These are phyloP conservation scores for Eupithecia vulgata DNA, from an alignment of 2,888 invertebrate genomes.

Conservation along the genomic window DNA sequence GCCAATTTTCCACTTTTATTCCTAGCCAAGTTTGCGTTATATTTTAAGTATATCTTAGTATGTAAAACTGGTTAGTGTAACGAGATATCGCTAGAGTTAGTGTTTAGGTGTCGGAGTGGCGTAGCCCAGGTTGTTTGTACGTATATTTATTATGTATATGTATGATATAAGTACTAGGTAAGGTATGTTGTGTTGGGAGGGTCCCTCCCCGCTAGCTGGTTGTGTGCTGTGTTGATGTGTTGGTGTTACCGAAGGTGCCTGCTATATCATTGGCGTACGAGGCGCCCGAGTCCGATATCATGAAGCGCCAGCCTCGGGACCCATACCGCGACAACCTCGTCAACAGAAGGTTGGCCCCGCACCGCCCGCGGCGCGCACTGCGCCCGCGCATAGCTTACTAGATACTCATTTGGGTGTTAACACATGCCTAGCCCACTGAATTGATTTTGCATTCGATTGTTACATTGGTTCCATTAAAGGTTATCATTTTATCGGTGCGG, in stretches of 20 bases:
- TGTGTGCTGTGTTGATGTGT: conserved; percentile 71
- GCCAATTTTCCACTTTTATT: conserved; percentile 69
- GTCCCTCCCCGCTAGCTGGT: conserved; percentile 55
- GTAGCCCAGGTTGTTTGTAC: conserved; percentile 60
- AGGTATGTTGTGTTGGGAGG: conserved; percentile 48
- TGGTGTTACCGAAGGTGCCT: conserved; percentile 92
- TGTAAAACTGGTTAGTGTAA: conserved; percentile 55
- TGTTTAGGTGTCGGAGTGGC: conserved; percentile 53
- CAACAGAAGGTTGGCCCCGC: conserved; percentile 95
- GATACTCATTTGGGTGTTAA: conserved; percentile 76
- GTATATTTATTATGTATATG: conserved; percentile 64
- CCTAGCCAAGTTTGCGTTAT: conserved; percentile 68
- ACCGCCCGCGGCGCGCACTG: conserved; percentile 67
- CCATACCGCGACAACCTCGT: conserved; percentile 99
- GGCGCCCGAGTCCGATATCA: conserved; percentile 99
- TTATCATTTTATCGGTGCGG: conserved; percentile 65
- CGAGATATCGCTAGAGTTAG: conserved; percentile 61
- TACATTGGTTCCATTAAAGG: conserved; percentile 54
- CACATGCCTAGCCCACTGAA: conserved; percentile 70
- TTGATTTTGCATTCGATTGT: conserved; percentile 35
- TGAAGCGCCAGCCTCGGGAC: conserved; percentile 99
- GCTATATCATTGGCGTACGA: conserved; percentile 99
- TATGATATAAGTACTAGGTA: conserved; percentile 48
- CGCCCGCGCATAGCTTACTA: conserved; percentile 66
- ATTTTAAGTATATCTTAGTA: conserved; percentile 61